Base-by-base conservation (phyloP, 2,888 invertebrate species). In the Heteromurus nitidus region DNA sequence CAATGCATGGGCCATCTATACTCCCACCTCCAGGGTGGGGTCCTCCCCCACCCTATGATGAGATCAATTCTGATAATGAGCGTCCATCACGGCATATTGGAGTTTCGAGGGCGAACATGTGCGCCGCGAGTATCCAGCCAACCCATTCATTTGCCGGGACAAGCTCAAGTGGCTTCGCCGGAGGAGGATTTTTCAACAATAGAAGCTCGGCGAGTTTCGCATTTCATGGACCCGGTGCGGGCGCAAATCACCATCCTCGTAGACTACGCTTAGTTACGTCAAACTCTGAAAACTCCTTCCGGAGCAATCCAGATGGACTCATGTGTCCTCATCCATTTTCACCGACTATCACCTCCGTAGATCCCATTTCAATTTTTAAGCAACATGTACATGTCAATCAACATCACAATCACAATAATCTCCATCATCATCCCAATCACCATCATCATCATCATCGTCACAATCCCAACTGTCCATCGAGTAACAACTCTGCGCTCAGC, bases 11-110 rank as follows among this genome's bases (percentile, higher is more conserved):
- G 0, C 76, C 76, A 22, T 73, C 67, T 64, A 77, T 74, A 60
- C 58, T 65, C 58, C 77, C 81, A 26, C 73, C 74, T 13, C 73
- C 79, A 7, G 80, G 72, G 2, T 87, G 87, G 87, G 87, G 86
- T 3, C 87, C 87, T 18, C 87, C 87, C 3, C 87, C 87, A n/a
- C 84, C 87, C 1, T 87, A 87, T n/a, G 75, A 75, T 24, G 75
- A 67, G 26, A 53, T 55, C 11, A 67, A 55, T 22, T 53, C 65
- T 16, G 75, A 75, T 74, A 64, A 65, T 3, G 75, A 75, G 3
- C 65, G 75, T 24, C 5, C 28, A 11, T 3, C 44, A 13, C 50
- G 75, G 20, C 55, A 67, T 28, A 31, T 65, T 22, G 50, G 31
- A n/a, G 76, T 68, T 13, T 30, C 20, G 18, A 60, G 75, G 11